Percentiles rank a stretch among this genome's conserved stretches.
These are phyloP conservation scores for Threskiornis aethiopicus DNA, from an alignment of 2,797 vertebrate species.

Conservation along the genomic window DNA sequence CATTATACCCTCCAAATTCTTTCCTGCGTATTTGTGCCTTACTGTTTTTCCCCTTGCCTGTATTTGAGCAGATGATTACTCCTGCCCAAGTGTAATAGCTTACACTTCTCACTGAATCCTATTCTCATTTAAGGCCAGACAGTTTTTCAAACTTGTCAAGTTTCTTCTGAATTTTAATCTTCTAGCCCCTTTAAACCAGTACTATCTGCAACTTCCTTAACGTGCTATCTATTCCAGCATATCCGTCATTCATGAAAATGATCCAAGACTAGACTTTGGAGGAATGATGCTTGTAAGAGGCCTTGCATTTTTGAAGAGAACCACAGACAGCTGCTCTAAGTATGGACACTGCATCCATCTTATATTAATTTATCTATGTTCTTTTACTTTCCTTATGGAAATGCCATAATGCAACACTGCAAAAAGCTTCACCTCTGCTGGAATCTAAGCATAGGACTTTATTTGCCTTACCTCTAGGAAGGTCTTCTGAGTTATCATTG, in stretches of 20 bases:
- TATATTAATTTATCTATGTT: not conserved
- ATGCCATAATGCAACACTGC: not conserved
- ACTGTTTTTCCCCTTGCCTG: not conserved
- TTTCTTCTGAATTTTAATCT: not conserved
- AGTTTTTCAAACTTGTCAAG: not conserved
- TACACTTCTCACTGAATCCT: not conserved
- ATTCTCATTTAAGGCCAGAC: not conserved
- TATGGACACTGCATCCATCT: not conserved
- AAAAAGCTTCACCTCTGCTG: not conserved
- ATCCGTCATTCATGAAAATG: accelerated
- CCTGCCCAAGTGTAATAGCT: not conserved
- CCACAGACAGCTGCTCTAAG: not conserved
- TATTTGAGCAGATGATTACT: not conserved
- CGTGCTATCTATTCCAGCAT: not conserved
- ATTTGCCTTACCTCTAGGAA: not conserved
- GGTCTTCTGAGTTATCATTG: not conserved
- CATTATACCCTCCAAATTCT: not conserved
- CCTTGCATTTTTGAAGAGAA: not conserved
- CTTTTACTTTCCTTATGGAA: not conserved
- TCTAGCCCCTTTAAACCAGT: not conserved
- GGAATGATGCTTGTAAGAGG: not conserved
- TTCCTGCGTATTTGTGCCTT: not conserved
- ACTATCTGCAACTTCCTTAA: not conserved
- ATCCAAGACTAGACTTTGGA: not conserved
- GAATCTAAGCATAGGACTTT: not conserved